These are phyloP conservation scores for Drosophila subquinaria DNA, from an alignment of 2,888 invertebrate species.

Conservation along the genomic window DNA sequence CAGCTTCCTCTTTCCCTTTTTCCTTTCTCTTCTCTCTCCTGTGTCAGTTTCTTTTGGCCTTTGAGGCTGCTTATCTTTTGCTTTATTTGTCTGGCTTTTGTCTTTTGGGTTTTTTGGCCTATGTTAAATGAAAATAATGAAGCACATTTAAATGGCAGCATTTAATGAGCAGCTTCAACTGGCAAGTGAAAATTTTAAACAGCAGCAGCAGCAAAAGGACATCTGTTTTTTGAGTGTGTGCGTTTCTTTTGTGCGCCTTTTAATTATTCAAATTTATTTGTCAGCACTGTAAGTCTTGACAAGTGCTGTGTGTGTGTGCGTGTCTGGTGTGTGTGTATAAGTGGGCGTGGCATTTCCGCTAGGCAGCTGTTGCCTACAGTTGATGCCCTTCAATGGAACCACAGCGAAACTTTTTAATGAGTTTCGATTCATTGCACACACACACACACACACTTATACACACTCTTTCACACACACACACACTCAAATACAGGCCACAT, in stretches of 20 bases:
- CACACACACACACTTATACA: conserved; percentile 38
- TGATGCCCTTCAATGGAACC: conserved; percentile 56
- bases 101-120: conserved; percentile 31
- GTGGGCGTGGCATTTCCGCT: conserved; percentile 35
- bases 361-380: conserved; percentile 51
- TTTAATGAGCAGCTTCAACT: conserved; percentile 40
- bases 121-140: conserved; percentile 58
- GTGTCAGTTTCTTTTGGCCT: conserved; percentile 2
- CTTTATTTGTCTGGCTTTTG: conserved; percentile 64
- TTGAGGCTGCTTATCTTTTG: conserved; percentile 66
- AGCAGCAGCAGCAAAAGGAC: conserved; percentile 63
- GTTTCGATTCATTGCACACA: conserved; percentile 80
- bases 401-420: conserved; percentile 79
- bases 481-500: conserved; percentile 32
- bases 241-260: conserved; percentile 61
- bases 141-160: conserved; percentile 68
- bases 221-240: conserved; percentile 56
- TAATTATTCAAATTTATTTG: conserved; percentile 81
- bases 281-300: conserved; percentile 54
- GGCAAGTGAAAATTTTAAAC: neutral
- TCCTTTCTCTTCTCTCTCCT: neutral
- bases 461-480: conserved; percentile 39
- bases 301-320: conserved; percentile 15
- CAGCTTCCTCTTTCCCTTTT: conserved; percentile 5
- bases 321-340: conserved; percentile 21